These are phyloP conservation scores for Gerris lacustris DNA, from an alignment of 2,888 invertebrate genomes.

Conservation along the genomic window DNA sequence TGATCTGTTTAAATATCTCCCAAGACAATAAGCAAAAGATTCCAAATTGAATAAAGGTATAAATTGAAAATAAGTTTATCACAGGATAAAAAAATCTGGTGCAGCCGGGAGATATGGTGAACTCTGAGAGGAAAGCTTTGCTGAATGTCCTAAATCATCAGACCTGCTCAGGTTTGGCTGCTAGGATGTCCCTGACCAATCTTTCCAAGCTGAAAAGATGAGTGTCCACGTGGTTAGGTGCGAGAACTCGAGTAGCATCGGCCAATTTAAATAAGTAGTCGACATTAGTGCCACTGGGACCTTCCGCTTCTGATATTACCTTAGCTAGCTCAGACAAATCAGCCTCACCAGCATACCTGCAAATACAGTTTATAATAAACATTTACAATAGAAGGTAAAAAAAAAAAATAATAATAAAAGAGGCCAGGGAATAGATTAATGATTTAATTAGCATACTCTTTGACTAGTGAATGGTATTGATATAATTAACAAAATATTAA, in stretches of 20 bases:
- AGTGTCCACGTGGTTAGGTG: conserved; percentile 57
- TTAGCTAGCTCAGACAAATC: conserved; percentile 62
- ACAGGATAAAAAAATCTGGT: too few relatives aligned
- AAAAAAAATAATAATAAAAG: not conserved
- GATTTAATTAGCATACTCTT: too few relatives aligned
- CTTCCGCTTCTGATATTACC: conserved; percentile 58
- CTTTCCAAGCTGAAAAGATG: conserved; percentile 64
- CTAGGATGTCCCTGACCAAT: conserved; percentile 39
- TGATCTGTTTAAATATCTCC: too few relatives aligned
- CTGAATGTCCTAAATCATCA: too few relatives aligned
- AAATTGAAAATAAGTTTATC: too few relatives aligned
- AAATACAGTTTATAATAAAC: not conserved
- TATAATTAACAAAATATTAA: too few relatives aligned
- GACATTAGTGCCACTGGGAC: conserved; percentile 80
- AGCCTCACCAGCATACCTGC: conserved; percentile 50
- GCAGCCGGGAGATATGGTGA: too few relatives aligned
- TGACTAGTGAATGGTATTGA: too few relatives aligned
- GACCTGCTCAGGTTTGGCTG: not conserved
- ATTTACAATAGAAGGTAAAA: not conserved
- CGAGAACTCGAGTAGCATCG: conserved; percentile 59
- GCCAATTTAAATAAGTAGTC: conserved; percentile 85
- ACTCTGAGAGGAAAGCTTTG: too few relatives aligned
- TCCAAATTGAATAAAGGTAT: too few relatives aligned
- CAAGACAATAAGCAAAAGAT: too few relatives aligned
- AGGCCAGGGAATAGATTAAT: too few relatives aligned